Conservation (phyloP, 30 jellyfish, hydroid and myxozoan genomes). For the Pelagia noctiluca region DNA sequence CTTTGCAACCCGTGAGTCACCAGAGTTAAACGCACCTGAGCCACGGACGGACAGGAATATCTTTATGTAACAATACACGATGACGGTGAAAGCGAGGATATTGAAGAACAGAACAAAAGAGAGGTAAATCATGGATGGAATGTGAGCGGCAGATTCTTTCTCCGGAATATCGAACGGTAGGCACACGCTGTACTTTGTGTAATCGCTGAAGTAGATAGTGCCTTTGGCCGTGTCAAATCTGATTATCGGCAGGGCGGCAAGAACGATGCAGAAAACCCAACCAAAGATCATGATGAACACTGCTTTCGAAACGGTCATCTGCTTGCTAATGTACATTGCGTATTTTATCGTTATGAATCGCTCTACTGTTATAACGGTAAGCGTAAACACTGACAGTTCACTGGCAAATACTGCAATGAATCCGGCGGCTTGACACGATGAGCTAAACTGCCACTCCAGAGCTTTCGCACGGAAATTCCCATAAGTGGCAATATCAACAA, state of each 20-base stretch:
- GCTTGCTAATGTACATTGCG: conserved; percentile 83
- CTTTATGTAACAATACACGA: conserved; percentile 84
- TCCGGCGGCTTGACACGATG: conserved; percentile 92
- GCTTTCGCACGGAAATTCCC: conserved; percentile 98
- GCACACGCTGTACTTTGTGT: conserved; percentile 90
- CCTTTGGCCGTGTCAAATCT: conserved; percentile 61
- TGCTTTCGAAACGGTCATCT: conserved; percentile 75
- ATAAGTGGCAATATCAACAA: conserved; percentile 78
- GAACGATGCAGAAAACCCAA: conserved; percentile 78
- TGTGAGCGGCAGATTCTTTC: conserved; percentile 54
- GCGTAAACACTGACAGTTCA: conserved; percentile 89
- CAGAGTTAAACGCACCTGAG: conserved; percentile 92
- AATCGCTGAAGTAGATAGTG: conserved; percentile 79
- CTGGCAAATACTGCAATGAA: conserved; percentile 93
- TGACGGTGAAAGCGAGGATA: conserved; percentile 75
- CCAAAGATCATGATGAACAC: conserved; percentile 74
- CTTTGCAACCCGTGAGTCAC: conserved; percentile 90
- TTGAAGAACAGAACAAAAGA: conserved; percentile 69
- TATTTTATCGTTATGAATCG: conserved; percentile 85
- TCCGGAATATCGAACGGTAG: conserved; percentile 91
- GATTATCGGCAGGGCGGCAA: conserved; percentile 83
- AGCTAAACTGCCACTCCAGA: conserved; percentile 93
- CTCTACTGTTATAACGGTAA: conserved; percentile 87
- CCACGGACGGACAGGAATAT: conserved; percentile 85
- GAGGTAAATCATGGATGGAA: conserved; percentile 69